These are phyloP conservation scores for Vesta saturnalis DNA, from an alignment of 2,888 invertebrate genomes.

Conservation along the genomic window DNA sequence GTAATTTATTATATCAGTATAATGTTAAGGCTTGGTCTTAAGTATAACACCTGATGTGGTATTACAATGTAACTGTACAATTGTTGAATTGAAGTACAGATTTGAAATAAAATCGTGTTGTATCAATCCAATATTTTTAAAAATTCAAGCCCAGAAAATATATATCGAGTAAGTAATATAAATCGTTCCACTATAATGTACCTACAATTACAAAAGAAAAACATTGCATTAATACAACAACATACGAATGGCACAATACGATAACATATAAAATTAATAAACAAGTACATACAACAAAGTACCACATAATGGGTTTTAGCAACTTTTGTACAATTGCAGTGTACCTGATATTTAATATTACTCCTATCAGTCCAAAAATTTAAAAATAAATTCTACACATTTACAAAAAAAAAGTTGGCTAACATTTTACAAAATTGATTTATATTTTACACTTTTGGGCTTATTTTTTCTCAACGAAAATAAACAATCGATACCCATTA, in stretches of 20 bases:
- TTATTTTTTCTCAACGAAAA: constrained; percentile 23
- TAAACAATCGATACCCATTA: not conserved
- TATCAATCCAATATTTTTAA: constrained; percentile 23
- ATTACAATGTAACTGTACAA: constrained; percentile 61
- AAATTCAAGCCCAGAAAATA: not conserved
- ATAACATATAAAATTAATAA: constrained; percentile 16
- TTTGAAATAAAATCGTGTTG: constrained; percentile 13
- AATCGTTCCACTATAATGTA: constrained; percentile 10
- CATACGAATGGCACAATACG: constrained; percentile 27
- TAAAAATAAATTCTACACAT: constrained; percentile 46
- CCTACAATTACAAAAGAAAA: constrained; percentile 19
- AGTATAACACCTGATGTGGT: constrained; percentile 63
- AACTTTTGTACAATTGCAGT: constrained; percentile 54
- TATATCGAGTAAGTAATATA: constrained; percentile 2
- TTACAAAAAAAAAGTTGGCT: constrained; percentile 47
- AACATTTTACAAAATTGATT: constrained; percentile 42
- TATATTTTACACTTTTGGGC: constrained; percentile 34
- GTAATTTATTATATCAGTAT: constrained; percentile 62
- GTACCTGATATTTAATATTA: constrained; percentile 51
- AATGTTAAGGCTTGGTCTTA: constrained; percentile 65
- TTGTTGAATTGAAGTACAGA: constrained; percentile 49
- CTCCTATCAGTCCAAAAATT: constrained; percentile 54
- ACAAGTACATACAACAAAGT: constrained; percentile 22
- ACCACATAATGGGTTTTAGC: constrained; percentile 24
- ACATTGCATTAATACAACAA: constrained; percentile 34